phyloP scores from a whole-genome alignment of 2,888 invertebrate genomes.

The Ormia ochracea region DNA sequence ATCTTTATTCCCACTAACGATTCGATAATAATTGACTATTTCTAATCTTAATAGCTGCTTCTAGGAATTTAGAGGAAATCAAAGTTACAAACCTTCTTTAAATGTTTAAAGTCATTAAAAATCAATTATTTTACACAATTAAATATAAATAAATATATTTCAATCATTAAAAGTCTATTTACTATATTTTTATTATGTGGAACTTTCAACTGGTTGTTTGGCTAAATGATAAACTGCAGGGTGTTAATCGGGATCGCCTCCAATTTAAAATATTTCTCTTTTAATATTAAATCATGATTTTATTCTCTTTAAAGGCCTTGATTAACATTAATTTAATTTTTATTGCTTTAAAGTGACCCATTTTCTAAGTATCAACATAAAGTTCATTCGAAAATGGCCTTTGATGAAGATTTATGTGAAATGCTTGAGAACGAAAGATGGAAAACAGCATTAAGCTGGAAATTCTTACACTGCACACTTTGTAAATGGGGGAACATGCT shows the following conservation, averaged over 20 bases:
- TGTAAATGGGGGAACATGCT: neutral
- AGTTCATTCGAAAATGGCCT: conserved; percentile 14
- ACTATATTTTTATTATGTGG: neutral
- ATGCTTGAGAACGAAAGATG: conserved; percentile 13
- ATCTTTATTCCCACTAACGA: no score
- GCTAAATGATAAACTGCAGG: neutral
- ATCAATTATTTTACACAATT: no score
- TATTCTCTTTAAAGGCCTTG: neutral
- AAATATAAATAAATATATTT: no score
- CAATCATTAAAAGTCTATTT: neutral
- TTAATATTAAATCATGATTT: neutral
- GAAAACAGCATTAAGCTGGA: neutral
- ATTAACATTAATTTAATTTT: conserved; percentile 3
- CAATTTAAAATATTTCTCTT: neutral
- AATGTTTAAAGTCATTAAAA: no score
- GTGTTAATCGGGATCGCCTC: neutral
- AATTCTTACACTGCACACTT: neutral
- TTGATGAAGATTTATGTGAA: conserved; percentile 45
- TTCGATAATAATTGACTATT: no score
- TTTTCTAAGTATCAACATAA: conserved; percentile 17
- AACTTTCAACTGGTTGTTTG: neutral
- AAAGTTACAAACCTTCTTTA: no score
- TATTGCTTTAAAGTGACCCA: conserved; percentile 2
- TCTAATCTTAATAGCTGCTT: no score
- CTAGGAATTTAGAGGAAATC: no score